phyloP scores from a whole-genome alignment of 2,888 invertebrate genomes.

The Conops quadrifasciatus region DNA sequence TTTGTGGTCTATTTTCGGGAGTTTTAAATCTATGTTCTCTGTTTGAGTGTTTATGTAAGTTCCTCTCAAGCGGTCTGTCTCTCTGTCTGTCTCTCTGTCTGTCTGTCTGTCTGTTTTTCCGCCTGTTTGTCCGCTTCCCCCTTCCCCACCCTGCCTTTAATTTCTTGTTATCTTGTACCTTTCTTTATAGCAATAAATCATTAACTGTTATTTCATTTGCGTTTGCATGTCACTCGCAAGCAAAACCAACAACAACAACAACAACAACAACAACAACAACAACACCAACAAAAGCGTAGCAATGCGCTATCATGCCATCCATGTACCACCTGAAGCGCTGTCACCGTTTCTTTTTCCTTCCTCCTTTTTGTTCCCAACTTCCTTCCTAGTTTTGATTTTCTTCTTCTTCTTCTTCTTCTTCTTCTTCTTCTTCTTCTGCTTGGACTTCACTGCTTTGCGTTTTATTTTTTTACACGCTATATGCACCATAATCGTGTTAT shows the following conservation, averaged over 20 bases:
- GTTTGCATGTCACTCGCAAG: not conserved
- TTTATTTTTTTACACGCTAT: too few relatives aligned
- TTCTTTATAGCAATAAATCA: not conserved
- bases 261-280: not conserved
- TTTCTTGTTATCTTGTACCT: not conserved
- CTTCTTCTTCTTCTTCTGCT: not conserved
- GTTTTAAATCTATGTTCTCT: too few relatives aligned
- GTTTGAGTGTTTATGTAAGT: too few relatives aligned
- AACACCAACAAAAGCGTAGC: constrained; percentile 1
- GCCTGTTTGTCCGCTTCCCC: not conserved
- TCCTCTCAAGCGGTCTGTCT: too few relatives aligned
- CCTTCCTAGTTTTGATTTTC: not conserved
- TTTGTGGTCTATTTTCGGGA: too few relatives aligned
- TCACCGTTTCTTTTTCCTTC: not conserved
- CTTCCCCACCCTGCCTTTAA: not conserved
- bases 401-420: not conserved
- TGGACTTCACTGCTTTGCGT: not conserved
- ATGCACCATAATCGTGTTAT: too few relatives aligned
- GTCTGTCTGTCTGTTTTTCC: not conserved
- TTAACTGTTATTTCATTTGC: not conserved
- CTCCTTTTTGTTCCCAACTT: not conserved
- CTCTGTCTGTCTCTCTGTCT: not conserved
- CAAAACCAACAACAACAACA: not conserved
- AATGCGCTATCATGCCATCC: not conserved
- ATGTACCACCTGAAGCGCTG: not conserved